These are phyloP conservation scores for Ceyx margarethae DNA, from an alignment of 2,113 vertebrate species.

Conservation along the genomic window DNA sequence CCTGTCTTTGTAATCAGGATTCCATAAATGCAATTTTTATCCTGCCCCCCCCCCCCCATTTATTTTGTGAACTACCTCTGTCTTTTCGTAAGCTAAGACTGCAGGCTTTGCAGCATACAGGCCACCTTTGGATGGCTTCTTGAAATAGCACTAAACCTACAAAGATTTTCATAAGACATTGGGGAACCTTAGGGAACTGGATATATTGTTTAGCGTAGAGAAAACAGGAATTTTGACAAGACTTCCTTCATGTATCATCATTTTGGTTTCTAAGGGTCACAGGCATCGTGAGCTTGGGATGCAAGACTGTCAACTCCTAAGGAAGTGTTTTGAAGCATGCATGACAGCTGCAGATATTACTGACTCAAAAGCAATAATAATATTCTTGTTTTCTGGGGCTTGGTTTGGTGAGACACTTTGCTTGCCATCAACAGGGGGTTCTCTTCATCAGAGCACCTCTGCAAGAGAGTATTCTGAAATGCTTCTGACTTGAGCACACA, in stretches of 20 bases:
- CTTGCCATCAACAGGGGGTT: not conserved
- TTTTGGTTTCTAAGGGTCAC: constrained; percentile 5
- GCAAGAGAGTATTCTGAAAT: not conserved
- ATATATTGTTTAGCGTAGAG: not conserved
- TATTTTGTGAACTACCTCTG: not conserved
- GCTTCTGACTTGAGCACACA: not conserved
- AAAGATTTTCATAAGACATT: not conserved
- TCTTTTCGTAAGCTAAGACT: not conserved
- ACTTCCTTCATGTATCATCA: not conserved
- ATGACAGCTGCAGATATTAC: not conserved
- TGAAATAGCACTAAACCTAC: not conserved
- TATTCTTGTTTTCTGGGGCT: not conserved
- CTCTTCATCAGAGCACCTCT: not conserved
- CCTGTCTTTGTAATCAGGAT: not conserved
- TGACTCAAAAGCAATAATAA: not conserved
- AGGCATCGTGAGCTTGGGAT: rapidly evolving
- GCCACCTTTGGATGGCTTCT: not conserved
- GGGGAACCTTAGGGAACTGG: not conserved
- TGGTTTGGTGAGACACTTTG: not conserved
- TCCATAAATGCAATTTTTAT: not conserved
- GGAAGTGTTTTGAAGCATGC: not conserved
- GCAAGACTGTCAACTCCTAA: not conserved
- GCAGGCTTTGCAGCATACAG: not conserved
- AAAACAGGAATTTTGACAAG: not conserved
- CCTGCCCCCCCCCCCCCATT: not conserved